These are phyloP conservation scores for Scortum barcoo DNA, from an alignment of 2,113 vertebrate species.

Conservation along the genomic window DNA sequence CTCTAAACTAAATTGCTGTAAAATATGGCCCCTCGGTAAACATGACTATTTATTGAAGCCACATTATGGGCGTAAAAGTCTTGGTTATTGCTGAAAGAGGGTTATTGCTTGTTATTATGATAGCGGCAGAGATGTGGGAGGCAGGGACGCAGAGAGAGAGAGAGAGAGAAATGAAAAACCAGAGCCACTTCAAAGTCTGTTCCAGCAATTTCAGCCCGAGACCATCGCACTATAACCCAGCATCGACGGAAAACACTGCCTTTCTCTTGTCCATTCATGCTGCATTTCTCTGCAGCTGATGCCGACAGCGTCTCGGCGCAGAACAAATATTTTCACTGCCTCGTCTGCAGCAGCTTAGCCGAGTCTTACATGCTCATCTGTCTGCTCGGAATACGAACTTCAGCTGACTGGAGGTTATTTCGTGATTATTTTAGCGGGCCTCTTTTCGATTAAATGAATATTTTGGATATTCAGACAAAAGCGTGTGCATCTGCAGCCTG, in stretches of 20 bases:
- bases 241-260: constrained; percentile 41
- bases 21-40: constrained; percentile 76
- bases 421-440: not conserved
- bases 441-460: not conserved
- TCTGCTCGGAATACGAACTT: not conserved
- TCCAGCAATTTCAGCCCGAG: constrained; percentile 58
- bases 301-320: constrained; percentile 24
- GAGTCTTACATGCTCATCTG: not conserved
- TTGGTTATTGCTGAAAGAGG: constrained; percentile 72
- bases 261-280: constrained; percentile 51
- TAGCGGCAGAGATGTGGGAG: constrained; percentile 73
- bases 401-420: not conserved
- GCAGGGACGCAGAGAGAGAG: constrained; percentile 51
- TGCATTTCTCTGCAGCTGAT: constrained; percentile 28
- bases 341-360: not conserved
- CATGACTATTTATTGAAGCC: constrained; percentile 78
- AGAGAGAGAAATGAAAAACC: constrained; percentile 57
- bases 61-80: constrained; percentile 76
- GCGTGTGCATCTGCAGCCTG: not conserved
- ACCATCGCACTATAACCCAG: constrained; percentile 47
- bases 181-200: constrained; percentile 69
- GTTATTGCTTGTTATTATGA: constrained; percentile 76
- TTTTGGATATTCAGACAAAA: not conserved
- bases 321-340: constrained; percentile 27
- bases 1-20: constrained; percentile 71